phyloP scores from a whole-genome alignment of 1,140 invertebrate species.

The Procambarus virginalis region DNA sequence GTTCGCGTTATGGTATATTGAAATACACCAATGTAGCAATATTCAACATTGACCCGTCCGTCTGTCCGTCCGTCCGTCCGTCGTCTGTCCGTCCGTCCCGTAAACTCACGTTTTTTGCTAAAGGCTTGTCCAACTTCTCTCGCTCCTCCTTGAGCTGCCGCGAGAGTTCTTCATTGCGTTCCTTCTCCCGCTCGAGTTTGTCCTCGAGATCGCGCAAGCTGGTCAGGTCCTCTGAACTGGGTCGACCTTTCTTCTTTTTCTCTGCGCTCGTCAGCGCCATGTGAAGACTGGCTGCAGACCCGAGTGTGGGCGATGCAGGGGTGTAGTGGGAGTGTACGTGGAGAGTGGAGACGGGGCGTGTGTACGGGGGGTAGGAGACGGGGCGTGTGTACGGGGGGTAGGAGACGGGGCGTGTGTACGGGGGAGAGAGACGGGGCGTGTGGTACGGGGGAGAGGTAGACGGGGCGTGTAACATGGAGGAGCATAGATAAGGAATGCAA shows the following conservation, averaged over 20 bases:
- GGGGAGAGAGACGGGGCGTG: background rate
- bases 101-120: constrained; percentile 44
- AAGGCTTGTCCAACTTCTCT: constrained; percentile 64
- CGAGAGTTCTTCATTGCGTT: constrained; percentile 68
- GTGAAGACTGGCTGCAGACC: constrained; percentile 57
- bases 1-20: too few species aligned
- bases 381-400: background rate
- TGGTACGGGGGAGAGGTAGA: too few species aligned
- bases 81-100: background rate
- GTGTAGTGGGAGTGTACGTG: background rate
- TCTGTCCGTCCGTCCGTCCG: too few species aligned
- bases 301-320: background rate
- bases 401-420: background rate
- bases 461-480: too few species aligned
- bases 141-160: constrained; percentile 70
- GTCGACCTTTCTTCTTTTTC: constrained; percentile 56
- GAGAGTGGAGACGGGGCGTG: background rate
- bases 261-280: constrained; percentile 52
- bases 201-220: constrained; percentile 67
- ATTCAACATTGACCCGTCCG: too few species aligned
- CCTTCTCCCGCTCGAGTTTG: constrained; percentile 67
- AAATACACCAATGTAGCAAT: too few species aligned
- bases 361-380: background rate
- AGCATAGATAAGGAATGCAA: too few species aligned
- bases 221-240: constrained; percentile 51